phyloP scores from a whole-genome alignment of 2,113 vertebrate genomes.

The Lagenorhynchus albirostris region DNA sequence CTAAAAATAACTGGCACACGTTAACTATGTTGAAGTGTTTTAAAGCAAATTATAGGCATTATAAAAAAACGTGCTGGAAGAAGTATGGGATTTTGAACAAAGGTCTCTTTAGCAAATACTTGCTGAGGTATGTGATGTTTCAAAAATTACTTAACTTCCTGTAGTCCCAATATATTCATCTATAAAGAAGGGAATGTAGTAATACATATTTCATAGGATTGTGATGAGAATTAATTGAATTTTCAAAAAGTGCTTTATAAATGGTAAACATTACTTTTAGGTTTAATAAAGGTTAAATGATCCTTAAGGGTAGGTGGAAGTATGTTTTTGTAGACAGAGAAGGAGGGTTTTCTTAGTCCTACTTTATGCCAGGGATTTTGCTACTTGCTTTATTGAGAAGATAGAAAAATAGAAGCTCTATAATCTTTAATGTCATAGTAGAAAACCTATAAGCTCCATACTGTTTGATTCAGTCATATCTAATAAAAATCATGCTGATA shows the following conservation, averaged over 20 bases:
- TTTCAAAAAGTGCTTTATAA: slow-evolving; percentile 38
- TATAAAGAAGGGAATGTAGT: neutral
- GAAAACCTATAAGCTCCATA: neutral
- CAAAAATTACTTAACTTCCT: slow-evolving; percentile 37
- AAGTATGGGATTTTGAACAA: neutral
- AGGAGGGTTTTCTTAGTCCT: slow-evolving; percentile 12
- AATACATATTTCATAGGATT: slow-evolving; percentile 32
- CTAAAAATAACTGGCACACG: neutral
- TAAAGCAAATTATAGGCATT: neutral
- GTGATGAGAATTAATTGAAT: slow-evolving; percentile 52
- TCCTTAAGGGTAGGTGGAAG: slow-evolving; percentile 26
- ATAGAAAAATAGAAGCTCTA: slow-evolving; percentile 19
- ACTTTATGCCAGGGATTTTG: slow-evolving; percentile 7
- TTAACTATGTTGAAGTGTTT: neutral
- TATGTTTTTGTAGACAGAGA: neutral
- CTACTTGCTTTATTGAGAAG: slow-evolving; percentile 16
- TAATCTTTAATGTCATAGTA: slow-evolving; percentile 30
- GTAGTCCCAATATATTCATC: neutral
- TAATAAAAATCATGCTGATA: slow-evolving; percentile 3
- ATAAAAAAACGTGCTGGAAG: neutral
- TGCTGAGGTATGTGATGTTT: slow-evolving; percentile 15
- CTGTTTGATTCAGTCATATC: neutral
- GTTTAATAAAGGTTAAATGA: slow-evolving; percentile 43
- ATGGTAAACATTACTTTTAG: slow-evolving; percentile 19
- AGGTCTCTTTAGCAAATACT: neutral